Percentiles rank a stretch among this genome's conserved stretches.
phyloP scores from a whole-genome alignment of 2,797 vertebrate species.

The Myioborus miniatus region DNA sequence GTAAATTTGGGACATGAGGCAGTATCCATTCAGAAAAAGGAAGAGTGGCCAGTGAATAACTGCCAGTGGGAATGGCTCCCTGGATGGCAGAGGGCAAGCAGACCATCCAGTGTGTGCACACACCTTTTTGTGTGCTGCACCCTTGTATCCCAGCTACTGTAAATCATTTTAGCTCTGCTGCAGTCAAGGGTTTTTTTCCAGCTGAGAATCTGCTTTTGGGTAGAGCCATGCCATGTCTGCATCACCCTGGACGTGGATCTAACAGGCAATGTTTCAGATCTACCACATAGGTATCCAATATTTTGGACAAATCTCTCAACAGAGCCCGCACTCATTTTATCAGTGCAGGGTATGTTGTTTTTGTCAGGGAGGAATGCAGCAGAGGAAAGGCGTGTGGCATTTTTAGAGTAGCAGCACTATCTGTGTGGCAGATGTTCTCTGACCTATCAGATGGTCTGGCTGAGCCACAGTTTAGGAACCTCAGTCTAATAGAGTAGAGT shows the following conservation, averaged over 20 bases:
- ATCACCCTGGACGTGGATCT: neutral
- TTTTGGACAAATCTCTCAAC: neutral
- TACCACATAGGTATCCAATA: neutral
- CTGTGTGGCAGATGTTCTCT: conserved; percentile 17
- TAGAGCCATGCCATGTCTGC: neutral
- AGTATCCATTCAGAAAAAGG: neutral
- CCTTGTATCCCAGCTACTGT: neutral
- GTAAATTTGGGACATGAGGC: fast-evolving
- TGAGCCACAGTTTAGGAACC: neutral
- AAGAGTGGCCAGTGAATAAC: neutral
- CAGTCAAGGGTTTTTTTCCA: neutral
- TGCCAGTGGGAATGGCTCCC: neutral
- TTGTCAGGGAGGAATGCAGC: neutral
- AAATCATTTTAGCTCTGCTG: neutral
- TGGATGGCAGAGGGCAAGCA: neutral
- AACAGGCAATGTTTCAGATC: neutral
- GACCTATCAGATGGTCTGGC: neutral
- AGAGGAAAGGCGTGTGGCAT: neutral
- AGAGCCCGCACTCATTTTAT: fast-evolving
- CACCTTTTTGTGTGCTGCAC: neutral
- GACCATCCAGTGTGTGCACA: neutral
- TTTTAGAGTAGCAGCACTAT: conserved; percentile 3
- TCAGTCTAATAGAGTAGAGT: neutral
- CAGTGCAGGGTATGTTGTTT: neutral
- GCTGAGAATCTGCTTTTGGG: neutral